phyloP scores from a whole-genome alignment of 2,888 invertebrate species.

The Lymantria monacha region DNA sequence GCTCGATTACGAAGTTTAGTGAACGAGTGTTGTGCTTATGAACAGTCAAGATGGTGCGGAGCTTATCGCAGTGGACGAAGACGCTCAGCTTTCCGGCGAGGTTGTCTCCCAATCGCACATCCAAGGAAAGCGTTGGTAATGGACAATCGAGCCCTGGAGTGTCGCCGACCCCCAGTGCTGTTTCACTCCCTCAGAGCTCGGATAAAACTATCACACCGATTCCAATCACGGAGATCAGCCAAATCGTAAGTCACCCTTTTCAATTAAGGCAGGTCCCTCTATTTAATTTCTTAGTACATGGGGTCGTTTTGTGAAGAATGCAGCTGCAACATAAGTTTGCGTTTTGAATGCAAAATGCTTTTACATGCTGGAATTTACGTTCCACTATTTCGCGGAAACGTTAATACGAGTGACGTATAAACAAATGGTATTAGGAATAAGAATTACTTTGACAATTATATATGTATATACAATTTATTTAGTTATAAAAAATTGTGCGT shows the following conservation, averaged over 20 bases:
- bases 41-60: conserved; percentile 89
- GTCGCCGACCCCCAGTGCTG: conserved; percentile 84
- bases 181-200: conserved; percentile 81
- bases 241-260: conserved; percentile 82
- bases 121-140: conserved; percentile 86
- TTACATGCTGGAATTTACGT: conserved; percentile 46
- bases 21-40: conserved; percentile 74
- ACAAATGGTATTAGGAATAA: conserved; percentile 15
- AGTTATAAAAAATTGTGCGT: neutral
- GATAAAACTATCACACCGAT: conserved; percentile 81
- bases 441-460: conserved; percentile 2
- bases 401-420: conserved; percentile 21
- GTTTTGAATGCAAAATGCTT: conserved; percentile 51
- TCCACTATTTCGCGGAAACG: conserved; percentile 41
- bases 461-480: neutral
- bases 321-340: conserved; percentile 40
- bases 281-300: conserved; percentile 19
- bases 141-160: conserved; percentile 79
- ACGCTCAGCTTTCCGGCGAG: conserved; percentile 94
- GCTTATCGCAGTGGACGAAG: conserved; percentile 95
- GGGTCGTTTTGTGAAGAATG: conserved; percentile 25
- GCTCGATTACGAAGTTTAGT: conserved; percentile 57
- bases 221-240: conserved; percentile 86
- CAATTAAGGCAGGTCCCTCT: conserved; percentile 17
- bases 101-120: conserved; percentile 90